Conservation (phyloP, 23 tunicate species). For the Corella eumyota region DNA sequence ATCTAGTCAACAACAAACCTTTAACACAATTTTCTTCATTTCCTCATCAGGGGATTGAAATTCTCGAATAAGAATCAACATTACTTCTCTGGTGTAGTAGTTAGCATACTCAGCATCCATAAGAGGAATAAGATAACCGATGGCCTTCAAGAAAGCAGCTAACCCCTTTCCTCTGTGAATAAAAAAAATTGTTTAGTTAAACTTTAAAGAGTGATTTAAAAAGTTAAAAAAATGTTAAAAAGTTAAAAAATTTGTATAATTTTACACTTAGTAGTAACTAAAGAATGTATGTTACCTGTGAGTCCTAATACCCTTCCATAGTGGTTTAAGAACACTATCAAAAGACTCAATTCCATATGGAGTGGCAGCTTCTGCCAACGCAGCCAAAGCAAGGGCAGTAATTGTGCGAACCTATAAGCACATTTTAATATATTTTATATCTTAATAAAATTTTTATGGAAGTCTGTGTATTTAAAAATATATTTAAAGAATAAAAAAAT, state of each 20-base stretch:
- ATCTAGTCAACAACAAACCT: too few species aligned
- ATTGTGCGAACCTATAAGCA: slow-evolving; percentile 74
- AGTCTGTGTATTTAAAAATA: background rate
- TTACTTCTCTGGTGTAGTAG: slow-evolving; percentile 99
- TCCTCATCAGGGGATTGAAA: slow-evolving; percentile 99
- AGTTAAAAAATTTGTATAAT: background rate
- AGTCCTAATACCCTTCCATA: slow-evolving; percentile 99
- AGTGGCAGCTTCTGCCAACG: slow-evolving; percentile 96
- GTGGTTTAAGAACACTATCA: slow-evolving; percentile 93
- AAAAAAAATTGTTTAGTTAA: background rate
- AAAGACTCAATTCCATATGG: slow-evolving; percentile 98
- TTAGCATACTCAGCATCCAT: slow-evolving; percentile 99
- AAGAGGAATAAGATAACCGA: slow-evolving; percentile 92
- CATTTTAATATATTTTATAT: too few species aligned
- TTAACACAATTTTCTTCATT: slow-evolving; percentile 98
- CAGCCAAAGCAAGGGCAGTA: slow-evolving; percentile 99
- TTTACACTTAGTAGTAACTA: slow-evolving; percentile 1
- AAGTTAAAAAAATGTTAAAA: slow-evolving; percentile 3
- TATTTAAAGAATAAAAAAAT: background rate
- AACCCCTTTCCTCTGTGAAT: slow-evolving; percentile 82
- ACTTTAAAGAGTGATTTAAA: background rate
- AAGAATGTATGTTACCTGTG: slow-evolving; percentile 33
- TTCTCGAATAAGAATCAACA: slow-evolving; percentile 99
- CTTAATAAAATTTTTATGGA: background rate
- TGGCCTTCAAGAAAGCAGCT: slow-evolving; percentile 97